Evolutionary conservation across 2,888 invertebrate species (phyloP), one percentile per base, ranked within the genome.

Genomic region (Cheilosia soror): DNA sequence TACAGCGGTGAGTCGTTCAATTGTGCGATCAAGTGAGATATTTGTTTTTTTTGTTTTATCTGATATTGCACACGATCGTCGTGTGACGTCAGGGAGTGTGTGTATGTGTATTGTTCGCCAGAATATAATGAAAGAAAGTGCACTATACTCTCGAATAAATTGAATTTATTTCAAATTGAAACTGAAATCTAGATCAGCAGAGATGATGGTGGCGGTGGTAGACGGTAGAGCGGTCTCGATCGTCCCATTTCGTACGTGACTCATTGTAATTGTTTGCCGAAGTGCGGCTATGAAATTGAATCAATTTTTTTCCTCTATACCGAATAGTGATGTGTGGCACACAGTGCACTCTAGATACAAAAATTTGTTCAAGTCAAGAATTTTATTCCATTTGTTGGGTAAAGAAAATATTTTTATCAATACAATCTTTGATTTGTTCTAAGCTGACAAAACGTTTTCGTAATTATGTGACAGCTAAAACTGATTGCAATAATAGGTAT

Each of bases 61-160:
- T 27, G 27, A 53, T 25, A 63, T 5, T 31, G 72, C 51, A 72
- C 31, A 40, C 65, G 66, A 72, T 71, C 63, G 42, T 65, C 57
- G 51, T 40, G 66, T 84, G 84, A 84, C 84, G 80, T 84, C 75
- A 73, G 53, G 5, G 20, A 33, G 27, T 63, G 55, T 68, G 47
- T 75, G 7, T 29, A 20, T 63, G 55, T 68, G 40, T 75, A 4
- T 29, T 65, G 63, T 72, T 51, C 27, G n/a, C 6, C 40, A 55
- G 66, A 68, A 57, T 63, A 47, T 20, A 71, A 79, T 40, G 55
- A 77, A 79, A 80, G 84, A 84, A 84, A 84, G 84, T 84, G 84
- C 75, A 84, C 31, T 62, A 40, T 25, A 49, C 73, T 68, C 73
- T 68, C 68, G 49, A 75, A 60, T 31, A 62, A 82, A 72, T 63